Evolutionary conservation across 1,140 invertebrate genomes (phyloP).

Genomic region (Brachystomella parvula): DNA sequence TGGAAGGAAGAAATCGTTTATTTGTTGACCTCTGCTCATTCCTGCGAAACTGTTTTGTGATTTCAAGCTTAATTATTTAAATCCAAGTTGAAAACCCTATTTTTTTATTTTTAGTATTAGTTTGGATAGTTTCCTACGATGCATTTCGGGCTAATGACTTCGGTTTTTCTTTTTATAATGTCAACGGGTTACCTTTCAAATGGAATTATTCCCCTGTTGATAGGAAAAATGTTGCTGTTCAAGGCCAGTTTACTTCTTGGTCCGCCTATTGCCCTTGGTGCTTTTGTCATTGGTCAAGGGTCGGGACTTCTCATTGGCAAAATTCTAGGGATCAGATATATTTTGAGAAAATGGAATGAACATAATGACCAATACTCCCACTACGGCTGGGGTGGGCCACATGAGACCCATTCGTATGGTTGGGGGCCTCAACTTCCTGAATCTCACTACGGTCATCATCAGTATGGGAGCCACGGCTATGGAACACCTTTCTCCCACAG

Average conservation of each 20-base stretch:
- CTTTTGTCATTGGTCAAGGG: background rate
- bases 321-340: background rate
- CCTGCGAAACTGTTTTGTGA: too few species aligned
- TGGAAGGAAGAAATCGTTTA: too few species aligned
- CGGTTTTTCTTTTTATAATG: background rate
- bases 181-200: background rate
- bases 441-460: too few species aligned
- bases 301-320: background rate
- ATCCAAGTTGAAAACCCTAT: too few species aligned
- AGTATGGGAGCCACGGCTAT: background rate
- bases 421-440: too few species aligned
- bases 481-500: background rate
- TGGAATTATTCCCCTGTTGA: background rate
- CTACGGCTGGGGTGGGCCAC: background rate
- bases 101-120: too few species aligned
- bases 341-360: background rate
- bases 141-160: background rate
- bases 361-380: background rate
- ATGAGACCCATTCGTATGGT: too few species aligned
- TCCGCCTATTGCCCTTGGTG: background rate
- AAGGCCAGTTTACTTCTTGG: background rate
- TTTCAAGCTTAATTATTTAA: too few species aligned
- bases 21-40: too few species aligned
- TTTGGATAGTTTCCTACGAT: too few species aligned
- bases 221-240: background rate